Conservation (phyloP, 2,797 vertebrate genomes). For the Phataginus tetradactyla region DNA sequence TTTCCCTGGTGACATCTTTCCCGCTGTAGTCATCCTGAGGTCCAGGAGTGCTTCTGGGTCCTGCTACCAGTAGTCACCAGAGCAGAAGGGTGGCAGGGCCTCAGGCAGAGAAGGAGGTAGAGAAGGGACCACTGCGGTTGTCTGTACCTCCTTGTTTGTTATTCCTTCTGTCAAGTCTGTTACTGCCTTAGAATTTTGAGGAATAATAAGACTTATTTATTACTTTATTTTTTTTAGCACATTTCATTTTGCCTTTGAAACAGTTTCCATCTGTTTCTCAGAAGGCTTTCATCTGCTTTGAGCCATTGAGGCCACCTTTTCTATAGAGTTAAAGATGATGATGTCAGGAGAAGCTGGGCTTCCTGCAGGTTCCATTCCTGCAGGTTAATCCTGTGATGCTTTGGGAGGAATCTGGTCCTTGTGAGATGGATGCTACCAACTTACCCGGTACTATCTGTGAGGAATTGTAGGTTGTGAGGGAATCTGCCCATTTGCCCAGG, state of each 20-base stretch:
- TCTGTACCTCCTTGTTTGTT: background rate
- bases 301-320: slow-evolving; percentile 23
- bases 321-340: background rate
- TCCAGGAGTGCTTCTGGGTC: background rate
- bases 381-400: background rate
- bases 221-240: slow-evolving; percentile 71
- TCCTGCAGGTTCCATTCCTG: background rate
- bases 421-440: background rate
- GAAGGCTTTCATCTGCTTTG: slow-evolving; percentile 61
- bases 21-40: background rate
- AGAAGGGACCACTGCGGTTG: background rate
- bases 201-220: slow-evolving; percentile 75
- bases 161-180: slow-evolving; percentile 26
- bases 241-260: slow-evolving; percentile 70
- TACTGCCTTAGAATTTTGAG: slow-evolving; percentile 48
- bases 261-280: slow-evolving; percentile 49
- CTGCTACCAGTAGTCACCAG: background rate
- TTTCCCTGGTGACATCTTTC: background rate
- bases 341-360: background rate
- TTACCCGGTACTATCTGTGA: background rate
- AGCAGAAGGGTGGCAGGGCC: background rate
- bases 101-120: background rate
- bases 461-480: background rate
- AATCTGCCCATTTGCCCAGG: background rate
- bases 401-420: background rate